Evolutionary conservation across 2,888 invertebrate genomes (phyloP).

Genomic region (Spisula solida): DNA sequence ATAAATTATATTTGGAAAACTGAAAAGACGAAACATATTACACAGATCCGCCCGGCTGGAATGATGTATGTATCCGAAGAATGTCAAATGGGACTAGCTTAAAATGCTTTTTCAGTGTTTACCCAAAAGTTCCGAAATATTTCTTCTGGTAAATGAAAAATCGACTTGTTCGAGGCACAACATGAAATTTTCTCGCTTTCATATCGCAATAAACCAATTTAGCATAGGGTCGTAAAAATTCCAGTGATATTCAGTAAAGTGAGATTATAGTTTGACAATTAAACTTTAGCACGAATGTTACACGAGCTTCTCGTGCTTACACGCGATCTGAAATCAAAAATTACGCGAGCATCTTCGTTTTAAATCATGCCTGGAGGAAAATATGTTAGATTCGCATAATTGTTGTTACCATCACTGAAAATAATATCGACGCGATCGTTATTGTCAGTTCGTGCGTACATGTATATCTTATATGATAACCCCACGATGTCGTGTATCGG

Average conservation of each 20-base stretch:
- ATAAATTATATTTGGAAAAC: too few species aligned
- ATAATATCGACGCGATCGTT: background rate
- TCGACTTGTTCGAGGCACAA: background rate
- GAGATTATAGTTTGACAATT: slow-evolving; percentile 1
- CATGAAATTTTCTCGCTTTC: background rate
- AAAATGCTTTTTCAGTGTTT: too few species aligned
- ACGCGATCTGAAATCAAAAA: slow-evolving; percentile 12
- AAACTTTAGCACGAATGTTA: slow-evolving; percentile 23
- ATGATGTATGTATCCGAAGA: too few species aligned
- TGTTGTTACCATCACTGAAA: background rate
- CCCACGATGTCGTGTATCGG: too few species aligned
- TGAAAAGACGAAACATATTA: too few species aligned
- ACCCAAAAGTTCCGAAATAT: too few species aligned
- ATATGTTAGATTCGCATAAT: background rate
- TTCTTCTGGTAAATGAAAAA: background rate
- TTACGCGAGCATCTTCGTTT: background rate
- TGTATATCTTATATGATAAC: too few species aligned
- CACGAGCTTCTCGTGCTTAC: background rate
- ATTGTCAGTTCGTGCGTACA: too few species aligned
- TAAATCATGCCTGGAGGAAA: slow-evolving; percentile 5
- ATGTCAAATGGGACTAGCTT: too few species aligned
- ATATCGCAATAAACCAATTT: slow-evolving; percentile 19
- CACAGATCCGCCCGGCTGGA: too few species aligned
- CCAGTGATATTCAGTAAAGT: slow-evolving; percentile 6
- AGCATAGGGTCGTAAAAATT: slow-evolving; percentile 9